Percentiles rank a stretch among this genome's conserved stretches.
These are phyloP conservation scores for Dreissena rostriformis DNA, from an alignment of 1,140 invertebrate genomes.

Conservation along the genomic window DNA sequence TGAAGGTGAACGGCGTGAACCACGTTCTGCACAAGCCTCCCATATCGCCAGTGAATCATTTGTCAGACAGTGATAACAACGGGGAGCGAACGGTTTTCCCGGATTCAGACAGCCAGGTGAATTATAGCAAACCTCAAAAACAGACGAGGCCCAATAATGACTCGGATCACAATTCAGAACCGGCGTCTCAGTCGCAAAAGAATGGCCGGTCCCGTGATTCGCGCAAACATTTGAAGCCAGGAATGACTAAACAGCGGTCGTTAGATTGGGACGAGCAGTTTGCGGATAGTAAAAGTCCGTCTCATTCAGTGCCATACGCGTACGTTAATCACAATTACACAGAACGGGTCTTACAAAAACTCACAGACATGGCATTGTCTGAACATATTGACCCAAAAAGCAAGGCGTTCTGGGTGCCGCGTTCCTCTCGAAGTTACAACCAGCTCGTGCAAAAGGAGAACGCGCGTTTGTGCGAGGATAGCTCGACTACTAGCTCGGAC, in stretches of 20 bases:
- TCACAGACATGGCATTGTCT: slow-evolving; percentile 65
- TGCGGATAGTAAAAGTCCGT: slow-evolving; percentile 51
- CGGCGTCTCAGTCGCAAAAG: slow-evolving; percentile 66
- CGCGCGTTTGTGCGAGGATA: slow-evolving; percentile 68
- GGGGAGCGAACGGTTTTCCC: slow-evolving; percentile 28
- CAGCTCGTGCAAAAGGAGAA: slow-evolving; percentile 66
- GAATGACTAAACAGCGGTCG: slow-evolving; percentile 71
- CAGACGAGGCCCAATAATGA: slow-evolving; percentile 62
- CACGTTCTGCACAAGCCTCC: slow-evolving; percentile 35
- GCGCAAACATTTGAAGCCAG: slow-evolving; percentile 66
- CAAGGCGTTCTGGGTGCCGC: slow-evolving; percentile 73
- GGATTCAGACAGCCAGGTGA: slow-evolving; percentile 73
- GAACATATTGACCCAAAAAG: slow-evolving; percentile 66
- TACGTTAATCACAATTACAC: slow-evolving; percentile 78
- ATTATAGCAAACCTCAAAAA: slow-evolving; percentile 50
- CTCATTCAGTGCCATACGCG: slow-evolving; percentile 72
- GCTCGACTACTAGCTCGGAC: slow-evolving; percentile 58
- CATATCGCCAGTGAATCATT: slow-evolving; percentile 42
- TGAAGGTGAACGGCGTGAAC: slow-evolving; percentile 28
- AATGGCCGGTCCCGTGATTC: slow-evolving; percentile 62
- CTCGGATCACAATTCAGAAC: slow-evolving; percentile 78
- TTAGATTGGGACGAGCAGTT: slow-evolving; percentile 76
- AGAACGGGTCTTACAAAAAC: slow-evolving; percentile 74
- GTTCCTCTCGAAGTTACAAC: slow-evolving; percentile 73
- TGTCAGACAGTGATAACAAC: slow-evolving; percentile 53